Base-by-base conservation (phyloP, 2,113 vertebrate genomes). In the Phasianus colchicus region DNA sequence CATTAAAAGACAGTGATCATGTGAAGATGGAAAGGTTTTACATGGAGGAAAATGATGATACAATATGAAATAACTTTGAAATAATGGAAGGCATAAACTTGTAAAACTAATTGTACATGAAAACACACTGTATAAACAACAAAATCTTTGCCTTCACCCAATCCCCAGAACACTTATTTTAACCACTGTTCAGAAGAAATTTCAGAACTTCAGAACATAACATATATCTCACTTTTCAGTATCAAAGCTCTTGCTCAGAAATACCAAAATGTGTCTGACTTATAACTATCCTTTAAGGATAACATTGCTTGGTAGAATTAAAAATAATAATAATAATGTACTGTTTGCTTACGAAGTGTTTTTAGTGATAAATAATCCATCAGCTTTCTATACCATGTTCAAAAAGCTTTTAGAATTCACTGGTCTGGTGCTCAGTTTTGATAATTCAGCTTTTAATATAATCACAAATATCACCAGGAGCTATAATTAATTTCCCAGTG, bases 401-500 rank as follows among this genome's bases (percentile, higher is more conserved):
- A 91, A 95, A 95, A 93, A 94, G 54, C 71, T 85, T 89, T 92
- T 73, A 71, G 74, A 94, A 88, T 86, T 87, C 81, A 86, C 47
- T 72, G 84, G 81, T 71, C 65, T 66, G 32, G n/a, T 71, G 60
- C 36, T 91, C 60, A 74, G 71, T 88, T 88, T 63, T 92, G 71
- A 92, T 81, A 96, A 95, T 83, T 88, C 83, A 93, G 69, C 65
- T 92, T 94, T 92, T 82, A 91, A 92, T 60, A 70, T 45, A 95
- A 94, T 95, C 89, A 91, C 69, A 85, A 90, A 85, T 88, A 92
- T 93, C 92, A 94, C 89, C 83, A 93, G 93, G 81, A 97, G 74
- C 86, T 95, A 95, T 95, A 94, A 97, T 95, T 95, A 95, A 97
- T 94, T 95, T 94, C 83, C 82, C 97, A 96, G 91, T 93, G 91